These are phyloP conservation scores for Uromys caudimaculatus DNA, from an alignment of 2,797 vertebrate genomes.

Conservation along the genomic window DNA sequence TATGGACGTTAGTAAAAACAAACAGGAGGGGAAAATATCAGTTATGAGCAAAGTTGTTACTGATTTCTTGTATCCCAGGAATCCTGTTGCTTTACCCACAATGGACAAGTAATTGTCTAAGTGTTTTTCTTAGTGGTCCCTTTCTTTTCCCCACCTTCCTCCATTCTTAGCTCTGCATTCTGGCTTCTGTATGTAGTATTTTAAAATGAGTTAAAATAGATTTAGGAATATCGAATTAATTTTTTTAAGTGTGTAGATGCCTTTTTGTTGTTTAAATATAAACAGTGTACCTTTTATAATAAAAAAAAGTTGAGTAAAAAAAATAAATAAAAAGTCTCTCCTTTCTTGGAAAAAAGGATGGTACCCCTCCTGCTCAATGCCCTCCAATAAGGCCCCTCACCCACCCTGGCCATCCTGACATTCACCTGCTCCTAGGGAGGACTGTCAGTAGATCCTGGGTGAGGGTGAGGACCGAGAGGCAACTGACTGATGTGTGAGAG, in stretches of 20 bases:
- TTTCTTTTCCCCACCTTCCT: constrained; percentile 87
- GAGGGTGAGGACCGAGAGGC: not conserved
- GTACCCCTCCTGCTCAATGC: not conserved
- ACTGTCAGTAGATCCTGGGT: no score
- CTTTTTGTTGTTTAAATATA: constrained; percentile 91
- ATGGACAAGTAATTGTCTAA: constrained; percentile 99
- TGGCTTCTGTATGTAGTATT: constrained; percentile 90
- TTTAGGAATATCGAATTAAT: constrained; percentile 89
- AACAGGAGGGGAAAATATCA: constrained; percentile 88
- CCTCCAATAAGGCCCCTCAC: no score
- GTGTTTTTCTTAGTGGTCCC: constrained; percentile 93
- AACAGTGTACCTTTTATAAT: constrained; percentile 89
- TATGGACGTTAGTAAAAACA: constrained; percentile 96
- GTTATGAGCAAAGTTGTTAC: constrained; percentile 93
- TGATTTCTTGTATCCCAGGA: constrained; percentile 96
- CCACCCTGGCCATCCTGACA: no score
- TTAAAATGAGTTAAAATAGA: constrained; percentile 89
- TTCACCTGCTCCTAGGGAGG: not conserved
- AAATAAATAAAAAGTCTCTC: not conserved
- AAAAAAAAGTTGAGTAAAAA: constrained; percentile 87
- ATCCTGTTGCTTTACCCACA: constrained; percentile 98
- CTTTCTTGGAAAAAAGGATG: not conserved
- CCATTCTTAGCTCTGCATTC: constrained; percentile 90
- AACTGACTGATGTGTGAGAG: not conserved
- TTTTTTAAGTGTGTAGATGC: constrained; percentile 89